These are phyloP conservation scores for Notarius lentiginosus DNA, from an alignment of 2,113 vertebrate genomes.

Conservation along the genomic window DNA sequence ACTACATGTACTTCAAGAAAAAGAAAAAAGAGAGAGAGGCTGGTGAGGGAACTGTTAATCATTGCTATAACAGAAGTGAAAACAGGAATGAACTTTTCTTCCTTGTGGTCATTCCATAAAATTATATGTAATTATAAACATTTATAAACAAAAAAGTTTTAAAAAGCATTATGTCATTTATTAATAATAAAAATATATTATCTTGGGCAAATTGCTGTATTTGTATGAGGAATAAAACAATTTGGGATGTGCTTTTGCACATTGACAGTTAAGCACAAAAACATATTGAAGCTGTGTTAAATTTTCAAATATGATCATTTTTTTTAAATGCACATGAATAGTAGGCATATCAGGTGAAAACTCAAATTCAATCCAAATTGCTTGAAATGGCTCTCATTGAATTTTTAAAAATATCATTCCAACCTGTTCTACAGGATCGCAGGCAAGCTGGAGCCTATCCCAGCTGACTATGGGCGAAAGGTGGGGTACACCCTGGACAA, in stretches of 20 bases:
- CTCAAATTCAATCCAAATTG: no score
- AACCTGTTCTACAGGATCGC: no score
- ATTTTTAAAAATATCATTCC: no score
- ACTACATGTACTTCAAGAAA: not conserved
- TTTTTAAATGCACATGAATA: not conserved
- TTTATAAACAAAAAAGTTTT: not conserved
- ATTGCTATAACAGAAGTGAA: not conserved
- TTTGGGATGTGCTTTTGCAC: not conserved
- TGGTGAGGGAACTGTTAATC: not conserved
- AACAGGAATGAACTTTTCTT: not conserved
- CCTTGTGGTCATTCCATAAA: not conserved
- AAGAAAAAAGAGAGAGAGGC: not conserved
- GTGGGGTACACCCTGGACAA: no score
- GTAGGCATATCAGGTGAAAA: no score
- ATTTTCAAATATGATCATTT: not conserved
- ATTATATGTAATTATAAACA: not conserved
- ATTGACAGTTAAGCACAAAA: not conserved
- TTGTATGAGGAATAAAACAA: not conserved
- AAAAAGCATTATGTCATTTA: not conserved
- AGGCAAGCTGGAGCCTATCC: no score
- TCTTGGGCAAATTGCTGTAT: not conserved
- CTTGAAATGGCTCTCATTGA: no score
- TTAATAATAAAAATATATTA: not conserved
- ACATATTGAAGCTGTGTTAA: not conserved
- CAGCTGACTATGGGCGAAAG: no score